Base-by-base conservation (phyloP, 2,888 invertebrate genomes). In the Bimastos eiseni region DNA sequence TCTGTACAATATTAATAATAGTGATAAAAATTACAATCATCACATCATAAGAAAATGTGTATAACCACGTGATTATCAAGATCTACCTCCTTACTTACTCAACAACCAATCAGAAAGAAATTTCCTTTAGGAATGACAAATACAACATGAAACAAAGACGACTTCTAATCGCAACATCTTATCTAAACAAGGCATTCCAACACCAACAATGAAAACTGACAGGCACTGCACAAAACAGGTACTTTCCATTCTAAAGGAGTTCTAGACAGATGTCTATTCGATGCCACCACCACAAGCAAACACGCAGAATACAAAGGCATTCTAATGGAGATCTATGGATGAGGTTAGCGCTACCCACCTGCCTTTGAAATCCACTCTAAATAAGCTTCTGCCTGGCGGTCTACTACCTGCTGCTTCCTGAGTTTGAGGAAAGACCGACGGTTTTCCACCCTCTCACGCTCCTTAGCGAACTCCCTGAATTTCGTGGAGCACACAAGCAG, bases 301-400 rank as follows among this genome's bases (percentile, higher is more conserved):
- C 89, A 41, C 36, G 49, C 41, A 89, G 37, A 41, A 89, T 44
- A 89, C 33, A 21, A 89, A 89, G 37, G 44, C 24, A 89, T 44
- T 33, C 41, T 49, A 41, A 41, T 89, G 89, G 89, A 38, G 33
- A 41, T 89, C 49, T 44, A 89, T 34, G 49, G 89, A 41, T 36
- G 41, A 33, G 37, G 41, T 36, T 34, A 83, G 36, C 33, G 44
- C 36, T n/a, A 70, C 91, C 91, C 90, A 98, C 98, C 99, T 96
- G 99, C 99, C 97, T 98, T 99, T 96, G 99, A 98, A 95, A 99
- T 99, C 99, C 99, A 99, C 96, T 99, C 99, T 96, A 99, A 97
- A 96, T 99, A 99, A 95, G 99, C 99, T 96, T 98, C 98, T 95
- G 99, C 97, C 96, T 99, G 99, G 96, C 98, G 97, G 96, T 99